Percentiles rank a stretch among this genome's conserved stretches.
Conservation (phyloP, 37 sponge, comb jelly and placozoan species). For the Beroe ovata region DNA sequence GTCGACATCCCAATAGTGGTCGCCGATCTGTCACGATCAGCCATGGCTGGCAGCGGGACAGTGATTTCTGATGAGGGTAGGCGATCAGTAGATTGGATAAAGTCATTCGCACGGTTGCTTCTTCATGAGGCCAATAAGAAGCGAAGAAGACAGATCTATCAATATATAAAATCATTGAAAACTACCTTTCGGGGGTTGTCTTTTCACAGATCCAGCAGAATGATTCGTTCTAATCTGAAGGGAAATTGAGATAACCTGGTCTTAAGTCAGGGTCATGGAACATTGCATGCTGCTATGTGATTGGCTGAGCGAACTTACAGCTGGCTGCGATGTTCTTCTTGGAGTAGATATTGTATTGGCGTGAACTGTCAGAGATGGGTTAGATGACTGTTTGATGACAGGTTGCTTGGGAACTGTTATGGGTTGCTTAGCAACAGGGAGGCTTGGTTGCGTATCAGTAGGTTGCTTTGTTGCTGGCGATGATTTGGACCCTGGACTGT, state of each 20-base stretch:
- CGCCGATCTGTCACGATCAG: constrained; percentile 4
- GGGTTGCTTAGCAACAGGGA: not conserved
- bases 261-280: too few relatives aligned
- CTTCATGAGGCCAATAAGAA: too few relatives aligned
- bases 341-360: not conserved
- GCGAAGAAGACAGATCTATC: too few relatives aligned
- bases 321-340: not conserved
- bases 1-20: constrained; percentile 42
- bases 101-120: too few relatives aligned
- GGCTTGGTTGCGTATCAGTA: not conserved
- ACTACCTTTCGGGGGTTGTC: too few relatives aligned
- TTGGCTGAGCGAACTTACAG: not conserved
- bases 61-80: constrained; percentile 32
- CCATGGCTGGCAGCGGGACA: not conserved
- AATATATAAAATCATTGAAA: too few relatives aligned
- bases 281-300: constrained; percentile 2
- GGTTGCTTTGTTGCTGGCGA: not conserved
- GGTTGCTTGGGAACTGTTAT: too few relatives aligned
- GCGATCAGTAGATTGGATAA: too few relatives aligned
- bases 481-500: not conserved
- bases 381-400: not conserved
- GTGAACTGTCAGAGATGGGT: not conserved
- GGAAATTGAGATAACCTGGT: too few relatives aligned
- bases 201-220: too few relatives aligned
- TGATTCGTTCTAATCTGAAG: too few relatives aligned